Evolutionary conservation across 2,888 invertebrate genomes (phyloP).

Genomic region (Onchidella celtica): DNA sequence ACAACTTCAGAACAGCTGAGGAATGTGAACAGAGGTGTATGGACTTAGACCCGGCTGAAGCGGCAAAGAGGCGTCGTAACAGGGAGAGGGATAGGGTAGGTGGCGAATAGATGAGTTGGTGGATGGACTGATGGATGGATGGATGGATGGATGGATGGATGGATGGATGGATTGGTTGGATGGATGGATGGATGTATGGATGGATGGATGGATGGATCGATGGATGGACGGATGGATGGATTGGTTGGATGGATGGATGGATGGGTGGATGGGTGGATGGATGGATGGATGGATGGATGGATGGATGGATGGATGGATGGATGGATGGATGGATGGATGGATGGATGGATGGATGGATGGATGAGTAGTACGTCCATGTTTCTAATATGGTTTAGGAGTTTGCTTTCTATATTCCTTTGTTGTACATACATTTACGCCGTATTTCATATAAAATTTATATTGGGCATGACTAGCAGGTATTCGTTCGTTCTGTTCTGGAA

Average conservation of each 20-base stretch:
- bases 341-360: not conserved
- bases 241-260: not conserved
- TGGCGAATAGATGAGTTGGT: not conserved
- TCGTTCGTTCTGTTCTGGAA: no score
- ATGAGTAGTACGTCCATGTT: no score
- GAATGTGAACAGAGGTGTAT: slow-evolving; percentile 67
- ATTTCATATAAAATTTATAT: no score
- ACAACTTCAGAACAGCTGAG: slow-evolving; percentile 68
- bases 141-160: not conserved
- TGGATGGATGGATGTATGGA: not conserved
- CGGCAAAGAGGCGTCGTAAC: not conserved
- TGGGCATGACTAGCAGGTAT: no score
- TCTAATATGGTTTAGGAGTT: no score
- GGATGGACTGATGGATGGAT: not conserved
- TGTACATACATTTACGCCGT: no score
- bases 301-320: not conserved
- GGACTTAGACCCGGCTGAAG: slow-evolving; percentile 17
- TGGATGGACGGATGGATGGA: not conserved
- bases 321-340: slow-evolving; percentile 3
- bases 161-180: not conserved
- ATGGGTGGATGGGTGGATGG: not conserved
- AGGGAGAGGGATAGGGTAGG: not conserved
- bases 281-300: not conserved
- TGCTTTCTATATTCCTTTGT: no score
- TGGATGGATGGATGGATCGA: not conserved